Conservation (phyloP, 2,888 invertebrate genomes). For the Dugesia japonica region DNA sequence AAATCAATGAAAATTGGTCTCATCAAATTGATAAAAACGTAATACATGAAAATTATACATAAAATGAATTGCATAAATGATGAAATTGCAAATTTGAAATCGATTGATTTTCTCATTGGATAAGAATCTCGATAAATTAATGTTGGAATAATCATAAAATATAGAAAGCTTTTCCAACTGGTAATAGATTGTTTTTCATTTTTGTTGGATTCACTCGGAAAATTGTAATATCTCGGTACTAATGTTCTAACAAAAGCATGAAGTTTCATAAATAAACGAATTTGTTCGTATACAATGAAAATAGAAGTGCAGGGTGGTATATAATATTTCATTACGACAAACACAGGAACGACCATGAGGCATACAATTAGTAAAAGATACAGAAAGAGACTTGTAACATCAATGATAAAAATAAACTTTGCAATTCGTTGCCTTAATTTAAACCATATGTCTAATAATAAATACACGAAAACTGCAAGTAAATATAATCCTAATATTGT, state of each 20-base stretch:
- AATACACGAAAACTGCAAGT: slow-evolving; percentile 49
- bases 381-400: neutral
- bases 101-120: neutral
- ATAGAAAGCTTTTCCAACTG: neutral
- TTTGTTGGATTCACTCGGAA: no score
- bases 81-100: no score
- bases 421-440: no score
- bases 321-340: neutral
- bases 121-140: neutral
- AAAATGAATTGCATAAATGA: neutral
- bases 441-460: slow-evolving; percentile 45
- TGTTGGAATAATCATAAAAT: neutral
- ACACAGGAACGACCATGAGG: neutral
- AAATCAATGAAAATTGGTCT: neutral
- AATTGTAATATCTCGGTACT: no score
- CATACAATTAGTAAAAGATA: neutral
- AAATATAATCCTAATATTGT: slow-evolving; percentile 52
- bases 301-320: neutral
- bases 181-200: no score
- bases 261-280: neutral
- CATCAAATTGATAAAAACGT: neutral
- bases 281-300: neutral
- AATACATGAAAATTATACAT: neutral
- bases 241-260: neutral
- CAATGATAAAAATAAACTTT: no score